Evolutionary conservation across 2,888 invertebrate genomes (phyloP), one percentile per base, ranked within the genome.

Genomic region (Iphiclides podalirius): DNA sequence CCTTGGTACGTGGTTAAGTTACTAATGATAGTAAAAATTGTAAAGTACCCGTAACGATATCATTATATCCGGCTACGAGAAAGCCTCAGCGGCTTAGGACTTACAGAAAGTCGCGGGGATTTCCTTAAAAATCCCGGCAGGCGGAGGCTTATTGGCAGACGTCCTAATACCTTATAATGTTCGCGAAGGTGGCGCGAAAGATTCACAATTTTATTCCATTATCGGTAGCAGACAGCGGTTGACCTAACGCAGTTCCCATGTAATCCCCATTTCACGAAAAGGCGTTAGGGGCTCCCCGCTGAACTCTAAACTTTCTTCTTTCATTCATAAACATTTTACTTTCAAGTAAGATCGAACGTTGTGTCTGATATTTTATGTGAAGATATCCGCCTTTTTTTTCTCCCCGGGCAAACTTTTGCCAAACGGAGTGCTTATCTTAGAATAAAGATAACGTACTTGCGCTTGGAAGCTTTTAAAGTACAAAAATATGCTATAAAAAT

Each of bases 301-400:
- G 62, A 68, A 64, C 64, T 65, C 58, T 36, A 60, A 81, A 83
- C 68, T 84, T 81, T 72, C 69, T 71, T 70, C 66, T 71, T 76
- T 78, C 78, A 77, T 83, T 80, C 79, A 83, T 81, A 83, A 85
- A 84, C 79, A 83, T 83, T 83, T 75, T 78, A 80, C 79, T 82
- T 79, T 65, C 66, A 58, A 54, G 60, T 69, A 6, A 2, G 66
- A 62, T 58, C 52, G 64, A 64, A 64, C 62, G 61, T 64, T 63
- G 68, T 56, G 69, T 66, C 66, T 72, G 72, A 67, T 75, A 74
- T 75, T 77, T 75, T 67, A 72, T 67, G 68, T 69, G 74, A 66
- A 69, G 65, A 70, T 70, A 60, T 36, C 36, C 3, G 31, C 9
- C n/a, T 40, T 26, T 35, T 15, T 13, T 23, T 33, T 11, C n/a